Conservation (phyloP, 2,888 invertebrate genomes). For the Oligia fasciuncula region DNA sequence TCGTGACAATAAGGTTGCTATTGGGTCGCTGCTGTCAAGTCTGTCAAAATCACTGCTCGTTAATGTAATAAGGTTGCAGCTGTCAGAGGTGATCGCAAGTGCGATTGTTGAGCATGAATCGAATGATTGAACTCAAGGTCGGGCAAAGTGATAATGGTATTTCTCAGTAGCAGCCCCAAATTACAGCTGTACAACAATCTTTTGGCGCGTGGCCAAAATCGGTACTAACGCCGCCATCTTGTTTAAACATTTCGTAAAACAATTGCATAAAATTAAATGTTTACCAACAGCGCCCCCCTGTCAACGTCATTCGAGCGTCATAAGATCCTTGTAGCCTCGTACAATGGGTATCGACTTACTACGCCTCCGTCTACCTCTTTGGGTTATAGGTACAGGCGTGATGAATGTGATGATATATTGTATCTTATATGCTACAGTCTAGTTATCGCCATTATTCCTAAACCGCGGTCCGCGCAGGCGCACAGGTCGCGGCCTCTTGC, state of each 20-base stretch:
- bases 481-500: constrained; percentile 69
- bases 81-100: background rate
- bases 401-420: background rate
- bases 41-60: background rate
- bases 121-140: no score
- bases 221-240: background rate
- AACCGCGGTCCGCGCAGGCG: constrained; percentile 77
- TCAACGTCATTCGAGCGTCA: background rate
- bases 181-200: no score
- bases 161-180: no score
- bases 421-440: constrained; percentile 34
- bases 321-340: background rate
- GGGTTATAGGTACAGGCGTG: background rate
- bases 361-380: background rate
- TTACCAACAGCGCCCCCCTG: background rate
- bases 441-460: constrained; percentile 51
- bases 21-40: background rate
- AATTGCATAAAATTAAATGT: background rate
- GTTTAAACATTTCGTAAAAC: background rate
- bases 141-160: background rate
- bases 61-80: background rate
- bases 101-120: background rate
- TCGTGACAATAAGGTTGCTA: background rate
- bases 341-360: background rate
- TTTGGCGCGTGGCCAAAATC: background rate